A percentile compares a stretch with the other conserved stretches of the same genome.
phyloP scores from a whole-genome alignment of 1,140 invertebrate genomes.

The Drosophila eugracilis region DNA sequence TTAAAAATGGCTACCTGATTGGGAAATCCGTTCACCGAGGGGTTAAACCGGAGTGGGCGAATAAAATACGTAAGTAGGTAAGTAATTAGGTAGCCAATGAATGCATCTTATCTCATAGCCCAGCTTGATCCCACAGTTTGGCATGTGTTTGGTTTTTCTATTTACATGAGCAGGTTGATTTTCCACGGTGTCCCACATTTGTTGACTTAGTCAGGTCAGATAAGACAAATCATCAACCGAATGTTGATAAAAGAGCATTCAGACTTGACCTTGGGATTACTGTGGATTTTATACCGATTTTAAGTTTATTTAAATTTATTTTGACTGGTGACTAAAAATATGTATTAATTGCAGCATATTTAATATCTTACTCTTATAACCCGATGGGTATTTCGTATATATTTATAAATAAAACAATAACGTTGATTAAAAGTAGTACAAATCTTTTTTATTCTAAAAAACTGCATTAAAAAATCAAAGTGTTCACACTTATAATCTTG shows the following conservation, averaged over 20 bases:
- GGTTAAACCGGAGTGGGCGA: neutral
- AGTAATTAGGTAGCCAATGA: neutral
- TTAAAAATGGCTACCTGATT: conserved; percentile 33
- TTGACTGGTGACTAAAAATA: no score
- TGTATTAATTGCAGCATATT: no score
- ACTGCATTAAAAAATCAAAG: no score
- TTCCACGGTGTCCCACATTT: neutral
- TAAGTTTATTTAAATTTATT: neutral
- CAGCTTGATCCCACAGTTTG: neutral
- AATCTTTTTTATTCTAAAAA: no score
- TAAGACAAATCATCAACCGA: neutral
- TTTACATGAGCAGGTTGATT: neutral
- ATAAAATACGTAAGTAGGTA: conserved; percentile 8
- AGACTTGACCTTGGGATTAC: neutral
- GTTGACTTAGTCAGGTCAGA: conserved; percentile 3
- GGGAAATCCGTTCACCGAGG: neutral
- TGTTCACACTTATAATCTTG: no score
- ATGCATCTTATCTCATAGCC: conserved; percentile 6
- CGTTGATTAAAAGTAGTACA: no score
- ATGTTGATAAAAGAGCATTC: neutral
- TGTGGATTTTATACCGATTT: neutral
- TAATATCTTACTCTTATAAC: no score
- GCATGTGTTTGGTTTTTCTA: neutral
- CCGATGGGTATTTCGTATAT: no score
- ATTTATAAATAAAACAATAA: no score